Base-by-base conservation (phyloP, 30 jellyfish, hydroid and myxozoan species). In the Turritopsis rubra region DNA sequence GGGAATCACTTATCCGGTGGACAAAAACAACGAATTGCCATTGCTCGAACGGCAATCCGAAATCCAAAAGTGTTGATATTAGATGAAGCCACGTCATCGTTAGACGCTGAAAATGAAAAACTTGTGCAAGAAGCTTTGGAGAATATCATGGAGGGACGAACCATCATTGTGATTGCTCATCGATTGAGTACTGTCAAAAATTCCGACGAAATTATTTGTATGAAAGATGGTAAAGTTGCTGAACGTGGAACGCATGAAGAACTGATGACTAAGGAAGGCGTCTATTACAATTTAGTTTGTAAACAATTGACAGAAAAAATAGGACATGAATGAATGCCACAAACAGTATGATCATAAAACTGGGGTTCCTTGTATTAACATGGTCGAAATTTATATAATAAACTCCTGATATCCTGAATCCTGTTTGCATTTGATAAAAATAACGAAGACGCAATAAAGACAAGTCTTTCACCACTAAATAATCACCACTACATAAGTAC, bases 1-100 rank as follows among this genome's bases (percentile, higher is more conserved):
- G 96, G 96, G 16, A 83, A 79, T 53, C 96, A 89, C 41, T 53
- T 89, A 52, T 89, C 96, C 17, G 96, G 96, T 8, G 96, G 96
- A 28, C 96, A 89, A 83, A 89, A 89, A 29, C 96, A 89, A 27
- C 77, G 96, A 71, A 87, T 89, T 18, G 96, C 96, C 25, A 89
- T 89, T 28, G 96, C 96, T 70, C 79, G 96, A 54, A 92, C 96
- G 28, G 28, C 84, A 41, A 89, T 89, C 18, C 85, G 96, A n/a
- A 89, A 84, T 27, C 96, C 96, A 25, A 21, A 80, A 4, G 70
- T 89, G 17, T 75, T 89, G 87, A 84, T 89, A 4, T 72, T 89
- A 52, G 96, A 89, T 80, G 96, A 89, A 66, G 96, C 96, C 21
- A 89, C 96, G 68, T 81, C 91, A 79, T 90, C 96, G 24, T 72